These are phyloP conservation scores for Dissostichus mawsoni DNA, from an alignment of 2,113 vertebrate species.

Conservation along the genomic window DNA sequence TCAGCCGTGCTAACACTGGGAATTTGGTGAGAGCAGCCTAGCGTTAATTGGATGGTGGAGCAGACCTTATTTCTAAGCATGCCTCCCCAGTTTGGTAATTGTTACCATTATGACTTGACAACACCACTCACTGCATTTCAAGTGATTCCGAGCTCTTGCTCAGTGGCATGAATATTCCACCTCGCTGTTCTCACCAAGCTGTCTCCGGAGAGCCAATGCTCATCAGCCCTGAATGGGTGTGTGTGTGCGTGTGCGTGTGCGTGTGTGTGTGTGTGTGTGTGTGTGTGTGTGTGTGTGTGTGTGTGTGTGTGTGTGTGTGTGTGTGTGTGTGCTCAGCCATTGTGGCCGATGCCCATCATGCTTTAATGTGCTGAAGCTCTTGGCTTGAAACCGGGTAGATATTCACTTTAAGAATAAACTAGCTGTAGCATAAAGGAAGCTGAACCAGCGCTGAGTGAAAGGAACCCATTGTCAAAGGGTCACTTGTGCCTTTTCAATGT, in stretches of 20 bases:
- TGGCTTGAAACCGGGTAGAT: conserved; percentile 29
- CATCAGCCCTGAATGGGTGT: conserved; percentile 71
- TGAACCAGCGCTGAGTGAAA: conserved; percentile 33
- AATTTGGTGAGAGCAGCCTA: conserved; percentile 49
- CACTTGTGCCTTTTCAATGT: not conserved
- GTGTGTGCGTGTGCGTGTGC: conserved; percentile 55
- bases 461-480: conserved; percentile 6
- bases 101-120: conserved; percentile 66
- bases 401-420: conserved; percentile 45
- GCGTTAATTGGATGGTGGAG: conserved; percentile 64
- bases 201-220: conserved; percentile 73
- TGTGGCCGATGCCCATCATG: conserved; percentile 61
- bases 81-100: conserved; percentile 71
- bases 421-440: conserved; percentile 36
- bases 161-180: conserved; percentile 82
- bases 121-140: conserved; percentile 62
- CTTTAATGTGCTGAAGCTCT: conserved; percentile 42
- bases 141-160: conserved; percentile 65
- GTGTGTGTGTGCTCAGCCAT: conserved; percentile 63
- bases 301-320: conserved; percentile 10
- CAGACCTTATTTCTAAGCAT: conserved; percentile 57
- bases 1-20: conserved; percentile 61
- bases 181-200: conserved; percentile 72
- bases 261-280: conserved; percentile 45
- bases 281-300: conserved; percentile 55